These are phyloP conservation scores for Cariama cristata DNA, from an alignment of 2,113 vertebrate species.

Conservation along the genomic window DNA sequence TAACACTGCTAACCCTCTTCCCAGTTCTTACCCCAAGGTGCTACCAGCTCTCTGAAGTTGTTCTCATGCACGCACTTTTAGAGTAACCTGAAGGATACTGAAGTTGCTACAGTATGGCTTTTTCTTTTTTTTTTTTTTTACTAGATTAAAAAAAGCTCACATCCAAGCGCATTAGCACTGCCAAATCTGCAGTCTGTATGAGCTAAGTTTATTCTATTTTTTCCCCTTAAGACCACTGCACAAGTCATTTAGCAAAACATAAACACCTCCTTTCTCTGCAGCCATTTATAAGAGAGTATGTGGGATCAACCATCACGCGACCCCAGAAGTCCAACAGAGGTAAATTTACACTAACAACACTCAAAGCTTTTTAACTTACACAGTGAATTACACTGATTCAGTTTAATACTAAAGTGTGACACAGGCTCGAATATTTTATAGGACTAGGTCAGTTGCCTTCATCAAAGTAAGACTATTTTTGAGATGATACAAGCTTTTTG, in stretches of 20 bases:
- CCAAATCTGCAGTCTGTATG: neutral
- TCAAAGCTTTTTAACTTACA: neutral
- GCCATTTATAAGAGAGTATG: neutral
- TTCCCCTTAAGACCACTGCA: neutral
- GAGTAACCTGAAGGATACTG: neutral
- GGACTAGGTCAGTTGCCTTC: neutral
- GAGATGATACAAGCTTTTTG: neutral
- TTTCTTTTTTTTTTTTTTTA: neutral
- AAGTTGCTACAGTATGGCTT: neutral
- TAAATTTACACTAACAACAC: neutral
- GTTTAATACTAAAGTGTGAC: neutral
- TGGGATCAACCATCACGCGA: neutral
- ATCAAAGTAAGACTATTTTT: neutral
- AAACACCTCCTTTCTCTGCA: neutral
- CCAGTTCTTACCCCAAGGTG: neutral
- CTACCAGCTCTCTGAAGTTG: neutral
- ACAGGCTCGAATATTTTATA: neutral
- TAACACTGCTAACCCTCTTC: neutral
- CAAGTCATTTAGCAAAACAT: neutral
- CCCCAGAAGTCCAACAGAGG: neutral
- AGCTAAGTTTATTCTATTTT: neutral
- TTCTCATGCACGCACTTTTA: fast-evolving
- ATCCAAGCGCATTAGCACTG: neutral
- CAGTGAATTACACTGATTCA: neutral
- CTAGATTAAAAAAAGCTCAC: neutral